phyloP scores from a whole-genome alignment of 2,888 invertebrate species.

The Ceraclea dissimilis region DNA sequence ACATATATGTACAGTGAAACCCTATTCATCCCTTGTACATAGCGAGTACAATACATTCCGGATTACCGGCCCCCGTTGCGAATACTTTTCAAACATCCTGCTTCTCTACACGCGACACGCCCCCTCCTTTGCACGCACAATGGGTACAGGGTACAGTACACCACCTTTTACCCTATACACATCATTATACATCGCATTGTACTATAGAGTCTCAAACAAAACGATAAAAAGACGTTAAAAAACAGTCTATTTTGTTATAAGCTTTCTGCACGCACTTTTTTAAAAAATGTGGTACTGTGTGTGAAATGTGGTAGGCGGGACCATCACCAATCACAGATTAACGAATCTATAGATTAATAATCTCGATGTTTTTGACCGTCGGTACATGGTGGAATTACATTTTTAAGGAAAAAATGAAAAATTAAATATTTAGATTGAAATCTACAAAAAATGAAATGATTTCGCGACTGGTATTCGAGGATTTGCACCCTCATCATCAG shows the following conservation, averaged over 20 bases:
- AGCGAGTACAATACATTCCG: background rate
- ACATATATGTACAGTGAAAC: no score
- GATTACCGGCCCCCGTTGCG: background rate
- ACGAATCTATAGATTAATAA: background rate
- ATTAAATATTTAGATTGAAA: no score
- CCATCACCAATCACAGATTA: background rate
- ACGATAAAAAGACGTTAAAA: slow-evolving; percentile 2
- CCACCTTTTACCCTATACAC: no score
- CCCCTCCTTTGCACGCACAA: background rate
- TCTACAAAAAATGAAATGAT: no score
- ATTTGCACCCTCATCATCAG: no score
- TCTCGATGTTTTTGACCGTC: no score
- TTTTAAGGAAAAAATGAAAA: no score
- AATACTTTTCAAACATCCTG: background rate
- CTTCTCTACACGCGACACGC: background rate
- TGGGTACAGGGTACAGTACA: no score
- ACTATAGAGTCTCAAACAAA: background rate
- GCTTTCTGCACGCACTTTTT: background rate
- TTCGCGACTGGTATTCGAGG: no score
- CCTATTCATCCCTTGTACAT: background rate
- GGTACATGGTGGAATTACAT: no score
- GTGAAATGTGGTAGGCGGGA: background rate
- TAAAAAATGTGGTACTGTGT: background rate
- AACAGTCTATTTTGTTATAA: background rate
- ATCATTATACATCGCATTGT: background rate